Conservation (phyloP, 1,140 invertebrate species). For the Doryteuthis pealeii region DNA sequence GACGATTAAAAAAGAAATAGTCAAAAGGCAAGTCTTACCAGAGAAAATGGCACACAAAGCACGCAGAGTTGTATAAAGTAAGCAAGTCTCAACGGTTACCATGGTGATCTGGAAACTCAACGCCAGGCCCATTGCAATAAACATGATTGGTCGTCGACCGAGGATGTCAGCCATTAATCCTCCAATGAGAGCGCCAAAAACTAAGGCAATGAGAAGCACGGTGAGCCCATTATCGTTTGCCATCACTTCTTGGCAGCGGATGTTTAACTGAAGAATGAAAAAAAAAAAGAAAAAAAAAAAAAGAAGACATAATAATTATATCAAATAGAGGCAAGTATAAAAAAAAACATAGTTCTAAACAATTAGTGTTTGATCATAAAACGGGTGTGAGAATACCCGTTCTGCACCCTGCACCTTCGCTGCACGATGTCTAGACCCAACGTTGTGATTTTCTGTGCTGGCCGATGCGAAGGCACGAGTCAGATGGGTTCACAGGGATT, state of each 20-base stretch:
- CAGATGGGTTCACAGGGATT: too few relatives aligned
- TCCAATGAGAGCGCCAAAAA: constrained; percentile 36
- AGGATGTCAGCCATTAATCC: constrained; percentile 39
- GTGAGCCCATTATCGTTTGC: neutral
- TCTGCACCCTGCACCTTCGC: too few relatives aligned
- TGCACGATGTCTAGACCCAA: too few relatives aligned
- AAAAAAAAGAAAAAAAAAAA: too few relatives aligned
- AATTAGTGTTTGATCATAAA: too few relatives aligned
- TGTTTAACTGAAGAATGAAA: neutral
- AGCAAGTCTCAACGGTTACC: constrained; percentile 31
- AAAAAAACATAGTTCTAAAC: too few relatives aligned
- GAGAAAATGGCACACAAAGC: constrained; percentile 32
- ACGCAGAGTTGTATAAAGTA: constrained; percentile 29
- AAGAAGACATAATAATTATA: too few relatives aligned
- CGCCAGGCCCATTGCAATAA: constrained; percentile 32
- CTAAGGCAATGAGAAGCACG: constrained; percentile 17
- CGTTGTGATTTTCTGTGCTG: too few relatives aligned
- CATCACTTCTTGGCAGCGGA: neutral
- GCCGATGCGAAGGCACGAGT: too few relatives aligned
- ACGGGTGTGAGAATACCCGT: too few relatives aligned
- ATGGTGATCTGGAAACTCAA: constrained; percentile 30
- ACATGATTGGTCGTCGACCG: constrained; percentile 35
- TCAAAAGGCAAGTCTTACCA: constrained; percentile 30
- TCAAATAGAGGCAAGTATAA: too few relatives aligned
- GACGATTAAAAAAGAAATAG: too few relatives aligned